phyloP scores from a whole-genome alignment of 2,888 invertebrate genomes.

The Laspeyria flexula region DNA sequence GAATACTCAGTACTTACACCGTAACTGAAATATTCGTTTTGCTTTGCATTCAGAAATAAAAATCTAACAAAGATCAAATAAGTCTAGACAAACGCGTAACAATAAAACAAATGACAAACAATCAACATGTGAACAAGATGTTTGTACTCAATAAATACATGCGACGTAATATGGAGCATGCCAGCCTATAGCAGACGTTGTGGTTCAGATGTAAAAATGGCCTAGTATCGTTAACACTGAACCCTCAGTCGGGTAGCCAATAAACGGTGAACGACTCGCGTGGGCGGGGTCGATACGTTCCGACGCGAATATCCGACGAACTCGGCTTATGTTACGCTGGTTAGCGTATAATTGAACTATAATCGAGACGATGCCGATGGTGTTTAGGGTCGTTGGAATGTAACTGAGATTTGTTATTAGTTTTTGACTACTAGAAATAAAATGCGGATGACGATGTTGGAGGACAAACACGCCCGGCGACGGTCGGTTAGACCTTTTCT shows the following conservation, averaged over 20 bases:
- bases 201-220: slow-evolving; percentile 35
- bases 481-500: too few relatives aligned
- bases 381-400: background rate
- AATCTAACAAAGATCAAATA: too few relatives aligned
- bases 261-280: slow-evolving; percentile 63
- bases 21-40: too few relatives aligned
- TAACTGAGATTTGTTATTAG: too few relatives aligned
- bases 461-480: too few relatives aligned
- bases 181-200: slow-evolving; percentile 33
- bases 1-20: too few relatives aligned
- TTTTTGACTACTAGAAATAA: too few relatives aligned
- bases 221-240: slow-evolving; percentile 51
- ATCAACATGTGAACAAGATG: background rate
- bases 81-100: background rate
- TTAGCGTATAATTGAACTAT: slow-evolving; percentile 27
- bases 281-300: slow-evolving; percentile 62
- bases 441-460: too few relatives aligned
- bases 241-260: slow-evolving; percentile 58
- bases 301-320: slow-evolving; percentile 50
- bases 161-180: slow-evolving; percentile 12
- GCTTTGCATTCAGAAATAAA: too few relatives aligned
- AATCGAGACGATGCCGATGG: slow-evolving; percentile 18
- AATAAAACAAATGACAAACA: background rate
- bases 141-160: slow-evolving; percentile 6
- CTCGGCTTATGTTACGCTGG: slow-evolving; percentile 39